Evolutionary conservation across 1,140 invertebrate genomes (phyloP), one percentile per base, ranked within the genome.

Genomic region (Melitaea cinxia): DNA sequence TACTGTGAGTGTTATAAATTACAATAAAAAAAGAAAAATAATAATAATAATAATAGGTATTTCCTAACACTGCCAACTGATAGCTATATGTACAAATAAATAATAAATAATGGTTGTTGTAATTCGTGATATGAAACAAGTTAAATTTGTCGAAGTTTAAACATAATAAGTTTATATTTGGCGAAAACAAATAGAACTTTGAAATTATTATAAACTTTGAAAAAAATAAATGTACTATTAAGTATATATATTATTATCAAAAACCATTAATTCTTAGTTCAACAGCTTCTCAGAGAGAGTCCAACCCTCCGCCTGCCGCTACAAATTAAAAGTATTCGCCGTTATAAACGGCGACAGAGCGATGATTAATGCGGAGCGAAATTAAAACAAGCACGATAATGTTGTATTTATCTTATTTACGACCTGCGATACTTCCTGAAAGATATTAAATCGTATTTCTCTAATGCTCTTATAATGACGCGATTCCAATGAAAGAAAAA

Each of bases 361-460:
- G 52, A 89, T 89, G 87, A 89, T 89, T 79, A 88, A 89, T 88
- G 87, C 65, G 23, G 33, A 72, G 65, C 65, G 77, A 82, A 88
- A 88, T 89, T 85, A 88, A 89, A 88, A 89, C 77, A 79, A 78
- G 37, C 73, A 70, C 78, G 87, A 89, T 88, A 89, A 84, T 82
- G 81, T 78, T 67, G 67, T 80, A 80, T 84, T 83, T 83, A 81
- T 85, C 80, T 86, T 86, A 88, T 88, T 87, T 87, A 87, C 71
- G 80, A 66, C 66, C 62, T 26, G 59, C 37, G 35, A 56, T 53
- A 54, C 39, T 72, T 68, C 63, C 63, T 65, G 39, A 54, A 47
- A 58, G 45, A 55, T 53, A n/a, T 15, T 52, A 30, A 26, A 52
- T 42, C 6, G 12, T 14, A 23, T 37, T 42, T 23, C 12, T 15